Conservation (phyloP, 2,113 vertebrate genomes). For the Jaculus jaculus region DNA sequence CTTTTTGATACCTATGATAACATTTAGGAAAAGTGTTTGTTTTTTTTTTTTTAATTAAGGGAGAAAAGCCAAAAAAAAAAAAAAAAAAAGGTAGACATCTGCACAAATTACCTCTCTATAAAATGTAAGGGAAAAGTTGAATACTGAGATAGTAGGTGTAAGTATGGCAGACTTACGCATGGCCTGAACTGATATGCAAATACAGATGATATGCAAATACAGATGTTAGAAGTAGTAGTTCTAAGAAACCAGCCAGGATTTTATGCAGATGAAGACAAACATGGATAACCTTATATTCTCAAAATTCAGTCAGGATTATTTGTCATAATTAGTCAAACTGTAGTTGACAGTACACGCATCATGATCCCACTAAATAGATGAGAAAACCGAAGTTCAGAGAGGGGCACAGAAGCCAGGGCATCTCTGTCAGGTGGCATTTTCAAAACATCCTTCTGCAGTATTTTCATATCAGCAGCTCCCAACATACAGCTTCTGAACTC, state of each 20-base stretch:
- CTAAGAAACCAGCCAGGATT: background rate
- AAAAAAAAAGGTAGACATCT: background rate
- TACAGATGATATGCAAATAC: background rate
- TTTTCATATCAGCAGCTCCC: background rate
- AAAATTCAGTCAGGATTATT: background rate
- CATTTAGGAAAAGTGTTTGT: background rate
- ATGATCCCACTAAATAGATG: background rate
- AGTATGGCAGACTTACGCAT: background rate
- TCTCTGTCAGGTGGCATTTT: background rate
- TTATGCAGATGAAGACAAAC: background rate
- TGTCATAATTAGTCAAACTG: background rate
- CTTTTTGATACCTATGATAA: background rate
- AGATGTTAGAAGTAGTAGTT: background rate
- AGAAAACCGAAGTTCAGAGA: background rate
- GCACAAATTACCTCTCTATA: background rate
- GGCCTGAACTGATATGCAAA: background rate
- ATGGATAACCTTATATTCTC: background rate
- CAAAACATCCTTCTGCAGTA: fast-evolving
- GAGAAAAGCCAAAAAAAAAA: too few species aligned
- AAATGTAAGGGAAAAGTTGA: background rate
- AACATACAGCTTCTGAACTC: background rate
- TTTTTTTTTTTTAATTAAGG: too few species aligned
- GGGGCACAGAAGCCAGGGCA: fast-evolving
- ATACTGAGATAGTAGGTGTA: background rate
- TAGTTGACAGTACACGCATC: background rate